These are phyloP conservation scores for Danio jaintianensis DNA, from an alignment of 2,797 vertebrate genomes.

Conservation along the genomic window DNA sequence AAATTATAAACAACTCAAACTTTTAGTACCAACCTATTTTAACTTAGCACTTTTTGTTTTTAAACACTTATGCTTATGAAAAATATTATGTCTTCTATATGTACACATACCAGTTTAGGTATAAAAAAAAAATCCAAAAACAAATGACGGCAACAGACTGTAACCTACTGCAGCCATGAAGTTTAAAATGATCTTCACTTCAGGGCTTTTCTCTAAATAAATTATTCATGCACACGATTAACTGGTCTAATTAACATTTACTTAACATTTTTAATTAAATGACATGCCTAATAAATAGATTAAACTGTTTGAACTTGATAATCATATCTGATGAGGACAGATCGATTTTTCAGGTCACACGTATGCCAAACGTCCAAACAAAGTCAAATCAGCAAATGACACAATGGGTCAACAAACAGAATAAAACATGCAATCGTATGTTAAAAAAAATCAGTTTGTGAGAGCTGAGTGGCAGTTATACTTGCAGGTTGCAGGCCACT, in stretches of 20 bases:
- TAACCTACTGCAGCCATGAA: neutral
- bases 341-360: neutral
- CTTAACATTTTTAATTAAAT: neutral
- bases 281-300: slow-evolving; percentile 1
- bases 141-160: neutral
- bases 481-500: slow-evolving; percentile 28
- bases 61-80: too few relatives aligned
- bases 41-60: too few relatives aligned
- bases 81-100: too few relatives aligned
- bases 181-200: slow-evolving; percentile 1
- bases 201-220: neutral
- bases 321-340: neutral
- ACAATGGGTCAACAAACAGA: slow-evolving; percentile 28
- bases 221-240: slow-evolving; percentile 4
- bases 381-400: slow-evolving; percentile 57
- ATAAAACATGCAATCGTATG: slow-evolving; percentile 28
- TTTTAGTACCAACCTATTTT: too few relatives aligned
- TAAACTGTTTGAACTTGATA: neutral
- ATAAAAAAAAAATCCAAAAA: too few relatives aligned
- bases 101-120: too few relatives aligned
- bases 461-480: slow-evolving; percentile 18
- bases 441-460: neutral
- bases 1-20: too few relatives aligned
- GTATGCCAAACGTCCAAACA: slow-evolving; percentile 46
- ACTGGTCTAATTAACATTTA: neutral